Percentiles rank a stretch among this genome's conserved stretches.
These are phyloP conservation scores for Dyspetes luteomarginatus DNA, from an alignment of 2,888 invertebrate species.

Conservation along the genomic window DNA sequence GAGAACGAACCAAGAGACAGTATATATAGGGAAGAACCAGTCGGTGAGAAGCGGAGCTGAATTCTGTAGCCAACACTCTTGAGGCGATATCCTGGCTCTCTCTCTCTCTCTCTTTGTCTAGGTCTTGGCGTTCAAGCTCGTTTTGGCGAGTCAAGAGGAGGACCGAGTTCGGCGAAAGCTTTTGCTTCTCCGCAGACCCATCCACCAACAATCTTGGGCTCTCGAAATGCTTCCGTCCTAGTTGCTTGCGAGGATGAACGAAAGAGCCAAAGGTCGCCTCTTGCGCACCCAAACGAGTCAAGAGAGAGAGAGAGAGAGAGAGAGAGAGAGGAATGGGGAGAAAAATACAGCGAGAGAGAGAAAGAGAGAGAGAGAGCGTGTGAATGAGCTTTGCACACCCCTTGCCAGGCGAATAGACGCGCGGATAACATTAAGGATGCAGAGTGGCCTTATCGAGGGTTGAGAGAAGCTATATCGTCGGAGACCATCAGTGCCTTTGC, in stretches of 20 bases:
- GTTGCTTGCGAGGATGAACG: conserved; percentile 4
- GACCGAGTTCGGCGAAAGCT: conserved; percentile 31
- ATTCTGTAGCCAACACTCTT: conserved; percentile 63
- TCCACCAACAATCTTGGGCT: conserved; percentile 54
- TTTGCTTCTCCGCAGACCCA: conserved; percentile 44
- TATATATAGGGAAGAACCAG: conserved; percentile 6
- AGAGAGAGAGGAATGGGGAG: background rate
- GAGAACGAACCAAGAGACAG: conserved; percentile 51
- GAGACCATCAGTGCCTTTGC: conserved; percentile 48
- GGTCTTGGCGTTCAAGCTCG: conserved; percentile 57
- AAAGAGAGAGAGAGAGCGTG: conserved; percentile 28
- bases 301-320: conserved; percentile 3
- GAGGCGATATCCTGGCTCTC: conserved; percentile 61
- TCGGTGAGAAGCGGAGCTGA: conserved; percentile 14
- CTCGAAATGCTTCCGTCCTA: conserved; percentile 35
- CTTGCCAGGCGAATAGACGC: conserved; percentile 46
- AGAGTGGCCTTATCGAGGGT: conserved; percentile 62
- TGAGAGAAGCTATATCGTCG: conserved; percentile 48
- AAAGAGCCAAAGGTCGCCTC: conserved; percentile 46
- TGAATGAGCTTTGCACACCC: conserved; percentile 58
- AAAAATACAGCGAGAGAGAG: background rate
- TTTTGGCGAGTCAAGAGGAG: conserved; percentile 48
- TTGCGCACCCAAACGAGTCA: conserved; percentile 40
- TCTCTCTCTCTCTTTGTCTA: too few relatives aligned
- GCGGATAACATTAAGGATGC: conserved; percentile 64